These are phyloP conservation scores for Dendrolimus pini DNA, from an alignment of 2,888 invertebrate species.

Conservation along the genomic window DNA sequence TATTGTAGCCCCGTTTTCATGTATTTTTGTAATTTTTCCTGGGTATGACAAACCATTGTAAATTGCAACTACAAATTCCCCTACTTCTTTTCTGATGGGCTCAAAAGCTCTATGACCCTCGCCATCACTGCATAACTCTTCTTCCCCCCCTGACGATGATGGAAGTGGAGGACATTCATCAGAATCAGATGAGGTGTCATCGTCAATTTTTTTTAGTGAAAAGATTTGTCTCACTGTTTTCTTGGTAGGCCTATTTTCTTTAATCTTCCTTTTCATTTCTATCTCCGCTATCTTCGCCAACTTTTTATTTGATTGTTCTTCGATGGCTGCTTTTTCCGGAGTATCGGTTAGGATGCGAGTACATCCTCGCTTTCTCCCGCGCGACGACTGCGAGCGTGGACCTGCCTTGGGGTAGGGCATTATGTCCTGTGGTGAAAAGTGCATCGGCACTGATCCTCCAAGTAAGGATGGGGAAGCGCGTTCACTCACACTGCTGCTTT, in stretches of 20 bases:
- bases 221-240: slow-evolving; percentile 7
- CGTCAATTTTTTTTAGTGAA: slow-evolving; percentile 8
- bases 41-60: slow-evolving; percentile 9
- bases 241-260: slow-evolving; percentile 5
- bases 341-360: slow-evolving; percentile 7
- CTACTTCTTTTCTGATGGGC: slow-evolving; percentile 9
- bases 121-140: slow-evolving; percentile 6
- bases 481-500: slow-evolving; percentile 5
- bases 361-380: slow-evolving; percentile 4
- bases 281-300: slow-evolving; percentile 8
- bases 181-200: slow-evolving; percentile 10
- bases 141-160: slow-evolving; percentile 6
- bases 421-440: slow-evolving; percentile 6
- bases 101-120: slow-evolving; percentile 9
- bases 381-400: slow-evolving; percentile 1
- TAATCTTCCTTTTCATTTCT: slow-evolving; percentile 7
- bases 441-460: slow-evolving; percentile 5
- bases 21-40: slow-evolving; percentile 9
- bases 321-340: slow-evolving; percentile 8
- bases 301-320: slow-evolving; percentile 8
- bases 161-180: slow-evolving; percentile 7
- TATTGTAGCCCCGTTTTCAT: slow-evolving; percentile 8
- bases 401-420: slow-evolving; percentile 6
- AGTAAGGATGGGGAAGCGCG: slow-evolving; percentile 3
- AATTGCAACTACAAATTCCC: slow-evolving; percentile 9